Conservation (phyloP, 1,140 invertebrate genomes). For the Eriocheir sinensis region DNA sequence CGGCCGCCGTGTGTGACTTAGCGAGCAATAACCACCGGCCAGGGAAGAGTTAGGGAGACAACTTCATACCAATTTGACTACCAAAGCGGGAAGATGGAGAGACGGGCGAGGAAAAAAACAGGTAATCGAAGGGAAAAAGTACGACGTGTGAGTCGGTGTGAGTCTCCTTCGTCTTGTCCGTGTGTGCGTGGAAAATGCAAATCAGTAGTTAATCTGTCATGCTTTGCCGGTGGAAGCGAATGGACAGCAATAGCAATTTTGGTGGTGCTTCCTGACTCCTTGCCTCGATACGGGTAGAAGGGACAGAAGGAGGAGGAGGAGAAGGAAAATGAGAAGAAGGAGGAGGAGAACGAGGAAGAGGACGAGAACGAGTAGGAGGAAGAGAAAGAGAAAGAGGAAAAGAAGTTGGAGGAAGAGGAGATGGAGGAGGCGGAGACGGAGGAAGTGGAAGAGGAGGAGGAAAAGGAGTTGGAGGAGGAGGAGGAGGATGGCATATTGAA, state of each 20-base stretch:
- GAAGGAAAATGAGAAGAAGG: too few species aligned
- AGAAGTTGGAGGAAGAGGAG: too few species aligned
- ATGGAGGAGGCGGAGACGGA: too few species aligned
- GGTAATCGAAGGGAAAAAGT: not conserved
- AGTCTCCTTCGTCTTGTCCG: not conserved
- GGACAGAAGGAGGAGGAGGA: too few species aligned
- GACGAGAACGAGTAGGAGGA: too few species aligned
- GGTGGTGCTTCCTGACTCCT: not conserved
- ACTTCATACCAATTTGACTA: not conserved
- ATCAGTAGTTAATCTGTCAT: not conserved
- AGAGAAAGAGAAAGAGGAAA: too few species aligned
- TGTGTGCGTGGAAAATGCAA: slow-evolving; percentile 23
- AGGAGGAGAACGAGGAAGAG: too few species aligned
- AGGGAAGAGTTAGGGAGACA: not conserved
- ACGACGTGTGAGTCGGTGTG: not conserved
- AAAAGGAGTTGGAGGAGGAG: not conserved
- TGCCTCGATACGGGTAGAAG: too few species aligned
- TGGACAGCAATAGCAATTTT: not conserved
- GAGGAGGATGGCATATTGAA: not conserved
- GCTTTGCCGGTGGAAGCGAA: not conserved
- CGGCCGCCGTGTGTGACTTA: not conserved
- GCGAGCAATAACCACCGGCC: not conserved
- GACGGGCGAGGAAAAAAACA: not conserved
- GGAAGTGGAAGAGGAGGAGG: not conserved
- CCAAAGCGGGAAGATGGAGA: not conserved